Conservation (phyloP, 2,888 invertebrate species). For the Mesorhabditis sp. region DNA sequence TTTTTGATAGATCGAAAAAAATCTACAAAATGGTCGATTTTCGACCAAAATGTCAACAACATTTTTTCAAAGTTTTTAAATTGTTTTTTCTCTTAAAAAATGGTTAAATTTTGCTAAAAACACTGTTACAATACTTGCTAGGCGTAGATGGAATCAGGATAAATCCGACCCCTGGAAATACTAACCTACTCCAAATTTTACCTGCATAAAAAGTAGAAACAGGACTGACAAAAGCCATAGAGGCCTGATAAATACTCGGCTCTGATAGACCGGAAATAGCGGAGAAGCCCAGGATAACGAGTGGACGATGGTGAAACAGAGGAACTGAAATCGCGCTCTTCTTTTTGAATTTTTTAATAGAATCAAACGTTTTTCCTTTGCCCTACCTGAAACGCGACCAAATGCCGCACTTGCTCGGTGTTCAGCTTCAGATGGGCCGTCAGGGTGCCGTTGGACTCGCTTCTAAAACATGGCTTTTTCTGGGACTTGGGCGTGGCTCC, state of each 20-base stretch:
- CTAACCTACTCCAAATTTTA: not conserved
- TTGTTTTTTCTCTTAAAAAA: no score
- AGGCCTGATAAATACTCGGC: constrained; percentile 16
- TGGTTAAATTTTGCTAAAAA: no score
- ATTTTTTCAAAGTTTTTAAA: no score
- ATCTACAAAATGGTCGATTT: no score
- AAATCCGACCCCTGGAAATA: no score
- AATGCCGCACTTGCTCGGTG: constrained; percentile 25
- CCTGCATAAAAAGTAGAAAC: constrained; percentile 19
- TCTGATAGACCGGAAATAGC: constrained; percentile 21
- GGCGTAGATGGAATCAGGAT: no score
- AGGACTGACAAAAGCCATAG: constrained; percentile 17
- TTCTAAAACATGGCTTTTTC: no score
- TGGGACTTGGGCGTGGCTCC: no score
- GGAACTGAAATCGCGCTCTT: constrained; percentile 18
- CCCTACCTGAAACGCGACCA: constrained; percentile 29
- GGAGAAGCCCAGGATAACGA: constrained; percentile 21
- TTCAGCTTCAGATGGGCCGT: constrained; percentile 17
- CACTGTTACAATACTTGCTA: no score
- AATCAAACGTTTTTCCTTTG: not conserved
- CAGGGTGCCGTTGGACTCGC: not conserved
- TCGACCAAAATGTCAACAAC: no score
- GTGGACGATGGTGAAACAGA: constrained; percentile 13
- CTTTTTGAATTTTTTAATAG: no score
- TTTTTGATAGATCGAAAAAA: no score